Evolutionary conservation across 2,888 invertebrate species (phyloP).

Genomic region (Rhamnusium bicolor): DNA sequence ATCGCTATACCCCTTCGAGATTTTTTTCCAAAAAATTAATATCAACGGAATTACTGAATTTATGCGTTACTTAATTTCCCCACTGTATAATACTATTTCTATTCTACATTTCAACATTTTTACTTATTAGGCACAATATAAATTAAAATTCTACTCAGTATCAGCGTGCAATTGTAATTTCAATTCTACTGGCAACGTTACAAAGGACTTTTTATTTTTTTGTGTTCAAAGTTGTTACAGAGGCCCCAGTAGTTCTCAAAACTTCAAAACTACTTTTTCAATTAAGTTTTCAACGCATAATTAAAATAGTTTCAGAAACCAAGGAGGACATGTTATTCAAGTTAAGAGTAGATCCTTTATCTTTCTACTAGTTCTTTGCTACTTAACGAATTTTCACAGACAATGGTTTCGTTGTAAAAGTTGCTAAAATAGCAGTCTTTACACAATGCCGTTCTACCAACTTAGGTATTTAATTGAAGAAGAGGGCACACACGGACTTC

Average conservation of each 20-base stretch:
- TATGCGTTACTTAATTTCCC: too few relatives aligned
- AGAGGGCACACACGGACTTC: conserved; percentile 60
- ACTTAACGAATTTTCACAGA: conserved; percentile 59
- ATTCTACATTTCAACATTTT: not conserved
- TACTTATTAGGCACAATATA: not conserved
- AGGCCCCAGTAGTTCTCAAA: conserved; percentile 18
- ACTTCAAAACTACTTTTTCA: conserved; percentile 49
- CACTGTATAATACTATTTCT: too few relatives aligned
- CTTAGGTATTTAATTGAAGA: conserved; percentile 67
- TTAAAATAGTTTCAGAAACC: conserved; percentile 57
- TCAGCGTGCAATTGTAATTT: conserved; percentile 12
- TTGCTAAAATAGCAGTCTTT: conserved; percentile 58
- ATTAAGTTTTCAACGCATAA: conserved; percentile 55
- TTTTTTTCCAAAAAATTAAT: too few relatives aligned
- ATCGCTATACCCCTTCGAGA: too few relatives aligned
- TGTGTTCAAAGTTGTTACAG: conserved; percentile 29
- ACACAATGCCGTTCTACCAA: conserved; percentile 55
- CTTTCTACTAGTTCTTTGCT: conserved; percentile 56
- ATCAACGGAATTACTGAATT: too few relatives aligned
- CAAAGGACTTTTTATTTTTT: conserved; percentile 37
- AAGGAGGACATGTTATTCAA: conserved; percentile 49
- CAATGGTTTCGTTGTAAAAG: conserved; percentile 61
- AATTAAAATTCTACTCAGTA: conserved; percentile 21
- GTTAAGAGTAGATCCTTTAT: conserved; percentile 55
- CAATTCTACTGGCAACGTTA: conserved; percentile 33